Percentiles rank a stretch among this genome's conserved stretches.
These are phyloP conservation scores for Rhodophaea formosa DNA, from an alignment of 2,888 invertebrate species.

Conservation along the genomic window DNA sequence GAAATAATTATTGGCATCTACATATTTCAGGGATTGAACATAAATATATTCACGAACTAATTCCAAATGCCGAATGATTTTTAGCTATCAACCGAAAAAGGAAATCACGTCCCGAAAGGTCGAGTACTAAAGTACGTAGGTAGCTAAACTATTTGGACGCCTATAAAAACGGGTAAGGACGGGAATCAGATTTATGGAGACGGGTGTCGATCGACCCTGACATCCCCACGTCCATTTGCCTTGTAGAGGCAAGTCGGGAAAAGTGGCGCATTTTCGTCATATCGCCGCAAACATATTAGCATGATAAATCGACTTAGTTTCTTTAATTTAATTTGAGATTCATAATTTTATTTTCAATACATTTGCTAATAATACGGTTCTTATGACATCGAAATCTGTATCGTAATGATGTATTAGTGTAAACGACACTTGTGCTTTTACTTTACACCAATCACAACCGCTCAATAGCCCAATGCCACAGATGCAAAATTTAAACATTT, in stretches of 20 bases:
- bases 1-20: too few species aligned
- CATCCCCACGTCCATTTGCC: constrained; percentile 27
- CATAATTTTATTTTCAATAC: not conserved
- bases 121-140: constrained; percentile 24
- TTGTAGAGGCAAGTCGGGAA: not conserved
- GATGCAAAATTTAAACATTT: too few species aligned
- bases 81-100: not conserved
- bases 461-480: too few species aligned
- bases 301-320: too few species aligned
- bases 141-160: constrained; percentile 26
- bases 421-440: too few species aligned
- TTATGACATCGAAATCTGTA: too few species aligned
- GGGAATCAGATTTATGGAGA: constrained; percentile 43
- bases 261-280: not conserved
- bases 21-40: too few species aligned
- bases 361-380: too few species aligned
- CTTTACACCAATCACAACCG: too few species aligned
- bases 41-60: not conserved
- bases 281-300: not conserved
- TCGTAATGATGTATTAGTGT: too few species aligned
- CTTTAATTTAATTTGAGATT: too few species aligned
- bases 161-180: constrained; percentile 36
- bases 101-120: constrained; percentile 1
- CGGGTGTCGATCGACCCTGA: constrained; percentile 36
- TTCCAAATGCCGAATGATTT: not conserved